Evolutionary conservation across 2,113 vertebrate genomes (phyloP), one percentile per base, ranked within the genome.

Genomic region (Gnathonemus longibarbis): DNA sequence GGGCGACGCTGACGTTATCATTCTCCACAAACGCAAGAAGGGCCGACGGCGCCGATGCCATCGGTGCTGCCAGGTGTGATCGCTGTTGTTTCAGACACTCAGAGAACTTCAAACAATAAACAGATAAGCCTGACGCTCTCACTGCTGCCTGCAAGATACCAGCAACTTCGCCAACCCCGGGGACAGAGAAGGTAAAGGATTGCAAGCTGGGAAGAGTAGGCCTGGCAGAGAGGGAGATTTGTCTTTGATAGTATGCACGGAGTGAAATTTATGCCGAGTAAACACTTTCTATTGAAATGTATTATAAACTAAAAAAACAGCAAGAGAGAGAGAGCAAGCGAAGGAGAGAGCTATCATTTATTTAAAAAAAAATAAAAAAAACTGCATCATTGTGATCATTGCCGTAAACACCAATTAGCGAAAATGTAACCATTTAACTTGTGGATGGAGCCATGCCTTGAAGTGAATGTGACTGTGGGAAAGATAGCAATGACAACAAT

Each of bases 61-160:
- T 95, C 93, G 93, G 93, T 90, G 91, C 94, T 94, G 93, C 95
- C 94, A 95, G 94, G 94, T 95, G 94, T 95, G 95, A 95, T 95
- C 94, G 95, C 95, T 94, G 95, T 95, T 94, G 94, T 95, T 95
- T 96, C 95, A 92, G 94, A 95, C 95, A 94, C 95, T 94, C 91
- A 90, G 94, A 91, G 93, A 96, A 95, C 95, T 96, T 95, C 94
- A 95, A 95, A 95, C 95, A 95, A 94, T 92, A 95, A 96, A 87
- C 42, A 80, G 91, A 92, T 89, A 93, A 94, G 93, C 94, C 93
- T 92, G 93, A 93, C 93, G 91, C 93, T 93, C 45, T 93, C 94
- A 93, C 91, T 91, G 93, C 94, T 94, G 92, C 89, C 87, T 94
- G 93, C 92, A 92, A 94, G 93, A 95, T 94, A 92, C 93, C 91